Conservation (phyloP, 2,113 vertebrate genomes). For the Salvelinus fontinalis region DNA sequence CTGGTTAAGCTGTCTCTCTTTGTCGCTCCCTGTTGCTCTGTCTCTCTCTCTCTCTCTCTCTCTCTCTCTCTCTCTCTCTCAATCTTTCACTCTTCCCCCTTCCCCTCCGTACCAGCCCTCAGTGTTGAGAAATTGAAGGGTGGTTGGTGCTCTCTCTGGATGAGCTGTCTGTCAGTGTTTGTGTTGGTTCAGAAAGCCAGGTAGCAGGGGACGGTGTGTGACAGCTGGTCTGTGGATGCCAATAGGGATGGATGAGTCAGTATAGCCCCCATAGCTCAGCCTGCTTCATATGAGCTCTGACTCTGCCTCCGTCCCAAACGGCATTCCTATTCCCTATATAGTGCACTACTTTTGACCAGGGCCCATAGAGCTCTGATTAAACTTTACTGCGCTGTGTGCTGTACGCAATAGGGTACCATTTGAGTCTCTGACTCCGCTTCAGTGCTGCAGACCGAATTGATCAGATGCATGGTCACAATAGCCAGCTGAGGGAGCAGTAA, state of each 20-base stretch:
- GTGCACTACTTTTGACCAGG: too few relatives aligned
- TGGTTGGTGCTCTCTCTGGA: not conserved
- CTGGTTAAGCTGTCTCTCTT: not conserved
- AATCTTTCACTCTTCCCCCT: not conserved
- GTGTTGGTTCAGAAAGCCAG: not conserved
- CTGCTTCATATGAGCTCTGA: slow-evolving; percentile 20
- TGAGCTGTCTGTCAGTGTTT: not conserved
- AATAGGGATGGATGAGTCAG: slow-evolving; percentile 29
- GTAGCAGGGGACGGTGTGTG: slow-evolving; percentile 27
- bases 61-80: too few relatives aligned
- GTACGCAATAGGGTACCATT: too few relatives aligned
- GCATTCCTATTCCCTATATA: too few relatives aligned
- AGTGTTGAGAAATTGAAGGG: not conserved
- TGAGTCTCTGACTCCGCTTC: too few relatives aligned
- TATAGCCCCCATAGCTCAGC: slow-evolving; percentile 22
- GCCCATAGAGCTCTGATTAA: too few relatives aligned
- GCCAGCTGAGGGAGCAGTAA: slow-evolving; percentile 5
- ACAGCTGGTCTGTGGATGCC: not conserved
- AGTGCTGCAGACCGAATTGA: not conserved
- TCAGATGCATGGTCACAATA: not conserved
- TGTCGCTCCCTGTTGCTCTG: not conserved
- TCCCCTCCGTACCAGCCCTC: not conserved
- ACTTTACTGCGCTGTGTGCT: too few relatives aligned
- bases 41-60: too few relatives aligned
- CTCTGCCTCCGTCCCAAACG: not conserved